These are phyloP conservation scores for Cybosia mesomella DNA, from an alignment of 2,888 invertebrate genomes.

Conservation along the genomic window DNA sequence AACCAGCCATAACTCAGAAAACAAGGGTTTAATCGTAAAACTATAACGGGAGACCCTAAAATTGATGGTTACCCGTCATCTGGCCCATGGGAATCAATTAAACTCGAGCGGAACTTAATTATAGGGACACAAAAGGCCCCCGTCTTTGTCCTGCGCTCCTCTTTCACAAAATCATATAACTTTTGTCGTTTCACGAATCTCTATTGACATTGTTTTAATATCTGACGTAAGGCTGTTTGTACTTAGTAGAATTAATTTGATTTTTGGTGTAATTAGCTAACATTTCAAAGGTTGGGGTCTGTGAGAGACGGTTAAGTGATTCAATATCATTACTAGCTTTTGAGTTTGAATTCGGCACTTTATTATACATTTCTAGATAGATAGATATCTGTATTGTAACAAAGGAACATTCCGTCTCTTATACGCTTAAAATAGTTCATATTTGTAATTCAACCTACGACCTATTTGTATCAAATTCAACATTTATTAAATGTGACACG, in stretches of 20 bases:
- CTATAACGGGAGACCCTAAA: slow-evolving; percentile 40
- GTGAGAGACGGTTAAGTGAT: background rate
- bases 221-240: slow-evolving; percentile 35
- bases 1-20: slow-evolving; percentile 37
- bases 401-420: background rate
- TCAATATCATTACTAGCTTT: background rate
- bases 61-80: slow-evolving; percentile 53
- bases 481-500: no score
- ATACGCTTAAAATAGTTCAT: background rate
- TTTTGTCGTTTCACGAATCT: slow-evolving; percentile 39
- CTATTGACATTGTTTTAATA: slow-evolving; percentile 47
- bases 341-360: background rate
- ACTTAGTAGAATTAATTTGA: slow-evolving; percentile 17
- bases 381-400: background rate
- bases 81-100: slow-evolving; percentile 57
- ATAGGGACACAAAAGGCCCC: slow-evolving; percentile 55
- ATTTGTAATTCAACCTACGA: background rate
- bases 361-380: background rate
- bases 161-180: slow-evolving; percentile 54
- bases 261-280: slow-evolving; percentile 14
- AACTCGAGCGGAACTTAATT: slow-evolving; percentile 60
- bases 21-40: slow-evolving; percentile 44
- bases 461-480: no score
- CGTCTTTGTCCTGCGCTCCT: slow-evolving; percentile 49
- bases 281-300: background rate